A percentile compares a stretch with the other conserved stretches of the same genome.
phyloP scores from a whole-genome alignment of 2,113 vertebrate species.

The Oxygymnocypris stewartii region DNA sequence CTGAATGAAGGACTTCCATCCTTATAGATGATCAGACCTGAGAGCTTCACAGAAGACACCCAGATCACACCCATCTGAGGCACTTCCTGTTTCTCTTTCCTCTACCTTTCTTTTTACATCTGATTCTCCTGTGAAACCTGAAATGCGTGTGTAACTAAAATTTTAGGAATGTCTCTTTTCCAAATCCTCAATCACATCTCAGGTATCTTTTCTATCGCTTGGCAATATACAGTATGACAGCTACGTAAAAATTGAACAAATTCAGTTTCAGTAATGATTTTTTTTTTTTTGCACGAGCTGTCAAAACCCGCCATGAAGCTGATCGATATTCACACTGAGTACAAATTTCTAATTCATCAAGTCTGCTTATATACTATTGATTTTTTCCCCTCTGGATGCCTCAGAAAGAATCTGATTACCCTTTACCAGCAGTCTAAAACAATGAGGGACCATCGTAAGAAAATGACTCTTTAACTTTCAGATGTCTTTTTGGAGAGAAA shows the following conservation, averaged over 20 bases:
- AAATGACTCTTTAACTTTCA: background rate
- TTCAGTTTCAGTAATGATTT: background rate
- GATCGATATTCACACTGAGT: slow-evolving; percentile 74
- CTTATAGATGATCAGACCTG: background rate
- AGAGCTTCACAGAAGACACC: background rate
- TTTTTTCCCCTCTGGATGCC: slow-evolving; percentile 64
- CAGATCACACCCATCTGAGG: slow-evolving; percentile 52
- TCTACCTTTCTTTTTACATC: background rate
- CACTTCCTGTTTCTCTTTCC: background rate
- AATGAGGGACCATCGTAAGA: slow-evolving; percentile 52
- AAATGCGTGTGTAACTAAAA: background rate
- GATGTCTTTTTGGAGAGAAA: background rate
- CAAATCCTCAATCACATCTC: background rate
- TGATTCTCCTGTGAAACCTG: background rate
- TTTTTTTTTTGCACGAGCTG: slow-evolving; percentile 54
- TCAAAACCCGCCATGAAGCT: slow-evolving; percentile 63
- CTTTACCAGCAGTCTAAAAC: slow-evolving; percentile 58
- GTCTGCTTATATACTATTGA: slow-evolving; percentile 75
- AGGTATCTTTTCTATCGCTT: background rate
- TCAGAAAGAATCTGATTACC: slow-evolving; percentile 69
- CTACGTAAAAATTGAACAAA: background rate
- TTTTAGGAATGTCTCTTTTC: background rate
- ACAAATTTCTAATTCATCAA: slow-evolving; percentile 77
- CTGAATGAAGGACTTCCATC: slow-evolving; percentile 11
- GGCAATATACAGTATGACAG: background rate